Evolutionary conservation across 2,888 invertebrate genomes (phyloP), one percentile per base, ranked within the genome.

Genomic region (Rambutsinella grinnellia): DNA sequence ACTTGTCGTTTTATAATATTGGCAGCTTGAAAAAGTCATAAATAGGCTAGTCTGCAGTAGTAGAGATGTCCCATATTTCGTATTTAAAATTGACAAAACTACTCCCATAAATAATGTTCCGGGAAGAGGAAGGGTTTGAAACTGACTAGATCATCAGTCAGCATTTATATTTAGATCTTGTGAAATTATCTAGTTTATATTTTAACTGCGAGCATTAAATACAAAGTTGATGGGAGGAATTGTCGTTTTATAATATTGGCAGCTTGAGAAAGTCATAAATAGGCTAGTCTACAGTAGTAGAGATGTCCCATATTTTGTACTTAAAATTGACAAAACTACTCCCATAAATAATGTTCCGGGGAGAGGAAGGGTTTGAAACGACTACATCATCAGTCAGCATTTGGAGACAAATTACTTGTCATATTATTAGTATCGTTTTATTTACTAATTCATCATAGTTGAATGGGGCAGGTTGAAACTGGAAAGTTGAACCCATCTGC

Each of bases 51-150:
- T 36, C 36, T 36, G 5, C 36, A 36, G 6, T 13, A 36, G 36
- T 36, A 57, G n/a, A 10, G 57, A 27, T 36, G 46, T 23, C 26
- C 44, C 65, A 23, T 72, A 72, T 19, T 13, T 13, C 13, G 6
- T 36, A 8, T 17, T 49, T 13, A 49, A 24, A 60, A 36, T 44
- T 57, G 66, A 60, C 72, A 66, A 62, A 49, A 66, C 65, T 65
- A 66, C 49, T 58, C 60, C 47, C 66, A 65, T 71, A 71, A 71
- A 71, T 71, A 36, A 36, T 36, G 36, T 36, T 36, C 36, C 36
- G 13, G 36, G 5, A 8, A 13, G 13, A 36, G 13, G 13, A 36
- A 36, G 36, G 13, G 36, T 36, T 36, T 36, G 36, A 36, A 36
- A 36, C 5, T n/a, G 36, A 36, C 6, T 5, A 36, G 6, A 36